Conservation (phyloP, 30 jellyfish, hydroid and myxozoan genomes). For the Haliclystus octoradiatus region DNA sequence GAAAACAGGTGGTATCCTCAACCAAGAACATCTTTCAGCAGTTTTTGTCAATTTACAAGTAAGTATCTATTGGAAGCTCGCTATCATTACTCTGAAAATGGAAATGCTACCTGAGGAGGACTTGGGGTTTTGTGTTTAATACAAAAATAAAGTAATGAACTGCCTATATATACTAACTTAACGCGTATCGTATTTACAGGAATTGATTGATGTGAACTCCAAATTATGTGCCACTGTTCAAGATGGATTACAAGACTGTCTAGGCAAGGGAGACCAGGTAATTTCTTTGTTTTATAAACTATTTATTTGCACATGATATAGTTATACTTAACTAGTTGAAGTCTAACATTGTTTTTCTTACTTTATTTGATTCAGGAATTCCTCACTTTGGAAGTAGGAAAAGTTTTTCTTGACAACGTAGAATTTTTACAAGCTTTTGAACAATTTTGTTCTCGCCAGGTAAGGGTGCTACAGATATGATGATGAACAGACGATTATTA, state of each 20-base stretch:
- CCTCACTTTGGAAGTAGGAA: slow-evolving; percentile 54
- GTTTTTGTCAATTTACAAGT: slow-evolving; percentile 75
- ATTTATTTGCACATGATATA: no score
- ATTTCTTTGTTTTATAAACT: no score
- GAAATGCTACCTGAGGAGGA: no score
- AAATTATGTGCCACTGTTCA: slow-evolving; percentile 67
- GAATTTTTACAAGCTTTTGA: slow-evolving; percentile 86
- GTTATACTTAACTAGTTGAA: no score
- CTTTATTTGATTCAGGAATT: slow-evolving; percentile 19
- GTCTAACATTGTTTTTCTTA: no score
- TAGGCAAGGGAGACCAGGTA: slow-evolving; percentile 61
- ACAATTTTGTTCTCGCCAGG: slow-evolving; percentile 71
- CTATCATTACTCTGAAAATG: no score
- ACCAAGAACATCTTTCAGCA: slow-evolving; percentile 45
- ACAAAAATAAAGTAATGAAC: no score
- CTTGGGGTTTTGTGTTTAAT: no score
- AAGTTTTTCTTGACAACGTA: slow-evolving; percentile 56
- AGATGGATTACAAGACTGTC: slow-evolving; percentile 68
- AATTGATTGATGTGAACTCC: slow-evolving; percentile 73
- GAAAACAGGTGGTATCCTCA: slow-evolving; percentile 54
- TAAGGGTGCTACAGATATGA: not conserved
- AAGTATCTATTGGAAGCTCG: no score
- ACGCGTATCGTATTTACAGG: no score
- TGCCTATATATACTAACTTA: no score
- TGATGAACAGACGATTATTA: no score